Base-by-base conservation (phyloP, 2,888 invertebrate species). In the Vesta saturnalis region DNA sequence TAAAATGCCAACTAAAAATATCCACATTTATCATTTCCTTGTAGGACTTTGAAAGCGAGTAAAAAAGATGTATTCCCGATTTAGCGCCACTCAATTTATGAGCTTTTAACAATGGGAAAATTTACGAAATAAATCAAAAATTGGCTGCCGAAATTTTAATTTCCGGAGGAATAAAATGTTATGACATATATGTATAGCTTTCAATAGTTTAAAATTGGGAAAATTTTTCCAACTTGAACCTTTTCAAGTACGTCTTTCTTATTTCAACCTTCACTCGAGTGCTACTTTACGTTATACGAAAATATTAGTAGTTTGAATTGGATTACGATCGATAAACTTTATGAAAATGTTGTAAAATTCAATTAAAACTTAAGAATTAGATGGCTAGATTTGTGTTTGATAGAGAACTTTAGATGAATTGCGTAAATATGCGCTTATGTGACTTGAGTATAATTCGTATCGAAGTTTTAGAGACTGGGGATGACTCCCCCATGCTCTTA, bases 401-500 rank as follows among this genome's bases (percentile, higher is more conserved):
- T 39, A 2, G 39, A 8, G 3, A n/a, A 14, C 4, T 30, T 23
- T 56, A n/a, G 1, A 2, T 21, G 19, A 59, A 52, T 59, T 43
- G 52, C 68, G 68, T 52, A 64, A 57, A 30, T 62, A 19, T 39
- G 65, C 49, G 59, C 35, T 49, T 56, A 49, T 62, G 69, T 69
- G 46, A 63, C 60, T 14, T 10, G 18, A 69, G 65, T 62, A 47
- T 54, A 69, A 66, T 65, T 62, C 66, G 66, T 63, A 66, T 69
- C 69, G 69, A 62, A 63, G 60, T 69, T 63, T 60, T 66, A 62
- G 69, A 66, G 62, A 61, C 56, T 62, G 69, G 73, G 72, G 71
- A 62, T 63, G 71, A 61, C 71, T 75, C 75, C 78, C 80, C 79
- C 76, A 78, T 77, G 79, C 81, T 80, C 81, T 81, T 80, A 81